Conservation (phyloP, 2,113 vertebrate species). For the Centropus unirufus region DNA sequence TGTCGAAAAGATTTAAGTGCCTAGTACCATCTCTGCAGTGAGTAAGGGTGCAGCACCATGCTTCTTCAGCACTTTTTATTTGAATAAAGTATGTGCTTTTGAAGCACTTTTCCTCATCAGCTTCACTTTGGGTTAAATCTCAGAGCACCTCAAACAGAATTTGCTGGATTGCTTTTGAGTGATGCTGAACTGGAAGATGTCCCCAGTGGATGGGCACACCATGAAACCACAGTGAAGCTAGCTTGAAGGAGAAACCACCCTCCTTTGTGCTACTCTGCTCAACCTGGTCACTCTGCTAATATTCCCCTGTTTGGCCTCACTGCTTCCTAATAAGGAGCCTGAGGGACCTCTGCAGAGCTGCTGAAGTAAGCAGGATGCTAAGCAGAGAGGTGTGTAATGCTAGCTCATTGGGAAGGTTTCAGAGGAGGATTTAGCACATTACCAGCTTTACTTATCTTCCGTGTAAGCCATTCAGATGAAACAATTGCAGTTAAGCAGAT, state of each 20-base stretch:
- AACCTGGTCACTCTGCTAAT: background rate
- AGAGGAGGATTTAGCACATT: constrained; percentile 28
- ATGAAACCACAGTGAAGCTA: background rate
- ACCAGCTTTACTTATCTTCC: constrained; percentile 44
- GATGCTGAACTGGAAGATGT: background rate
- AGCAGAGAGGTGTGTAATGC: background rate
- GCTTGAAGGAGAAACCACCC: background rate
- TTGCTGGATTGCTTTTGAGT: background rate
- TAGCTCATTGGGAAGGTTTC: background rate
- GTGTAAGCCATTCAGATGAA: constrained; percentile 21
- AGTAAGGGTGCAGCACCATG: background rate
- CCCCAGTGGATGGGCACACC: background rate
- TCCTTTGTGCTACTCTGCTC: background rate
- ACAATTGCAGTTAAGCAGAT: constrained; percentile 20
- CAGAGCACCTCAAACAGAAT: background rate
- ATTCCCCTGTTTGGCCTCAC: background rate
- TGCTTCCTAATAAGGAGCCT: background rate
- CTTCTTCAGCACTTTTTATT: background rate
- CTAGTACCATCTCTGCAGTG: background rate
- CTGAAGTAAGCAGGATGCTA: constrained; percentile 6
- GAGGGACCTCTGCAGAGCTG: background rate
- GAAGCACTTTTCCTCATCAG: background rate
- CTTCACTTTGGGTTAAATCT: background rate
- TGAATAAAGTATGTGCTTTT: background rate
- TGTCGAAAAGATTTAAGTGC: background rate